Base-by-base conservation (phyloP, 2,113 vertebrate species). In the Panthera uncia region DNA sequence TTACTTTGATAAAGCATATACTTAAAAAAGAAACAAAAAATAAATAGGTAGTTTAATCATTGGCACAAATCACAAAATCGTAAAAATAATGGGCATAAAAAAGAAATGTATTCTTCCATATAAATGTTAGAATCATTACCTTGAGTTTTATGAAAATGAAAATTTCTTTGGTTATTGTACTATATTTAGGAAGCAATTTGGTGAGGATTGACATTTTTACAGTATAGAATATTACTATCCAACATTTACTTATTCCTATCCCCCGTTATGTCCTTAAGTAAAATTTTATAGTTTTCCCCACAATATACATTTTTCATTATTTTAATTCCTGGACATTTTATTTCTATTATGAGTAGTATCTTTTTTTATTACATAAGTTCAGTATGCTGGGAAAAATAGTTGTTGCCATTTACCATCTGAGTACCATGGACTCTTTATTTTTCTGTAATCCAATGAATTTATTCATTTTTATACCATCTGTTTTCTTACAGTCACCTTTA, bases 101-200 rank as follows among this genome's bases (percentile, higher is more conserved):
- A 73, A 87, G 25, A 61, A 94, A 63, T 88, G 38, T 86, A 85
- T 68, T 89, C 31, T 74, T 95, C 16, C 11, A 16, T 68, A 52
- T 80, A 94, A 73, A 93, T 86, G 84, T 96, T 66, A 74, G 57
- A 83, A 79, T 86, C 27, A 89, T 52, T 41, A 80, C 84, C 31
- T 68, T 89, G 41, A 82, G 29, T 91, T 86, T 73, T 25, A 71
- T 81, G 7, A 86, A 93, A 95, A 86, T 81, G 7, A 90, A 93
- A 95, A 92, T 25, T 78, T 41, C 3, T 87, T 82, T 52, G 50
- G 27, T 66, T 89, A 85, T 84, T 82, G 74, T 16, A 73, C 50
- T 69, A 1, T 71, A 85, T 80, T 93, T 80, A 61, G 29, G 66
- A 79, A 84, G 41, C 79, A 73, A 33, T 85, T 88, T 86, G 41